A percentile compares a stretch with the other conserved stretches of the same genome.
phyloP scores from a whole-genome alignment of 2,888 invertebrate genomes.

The Caenorhabditis panamensis region DNA sequence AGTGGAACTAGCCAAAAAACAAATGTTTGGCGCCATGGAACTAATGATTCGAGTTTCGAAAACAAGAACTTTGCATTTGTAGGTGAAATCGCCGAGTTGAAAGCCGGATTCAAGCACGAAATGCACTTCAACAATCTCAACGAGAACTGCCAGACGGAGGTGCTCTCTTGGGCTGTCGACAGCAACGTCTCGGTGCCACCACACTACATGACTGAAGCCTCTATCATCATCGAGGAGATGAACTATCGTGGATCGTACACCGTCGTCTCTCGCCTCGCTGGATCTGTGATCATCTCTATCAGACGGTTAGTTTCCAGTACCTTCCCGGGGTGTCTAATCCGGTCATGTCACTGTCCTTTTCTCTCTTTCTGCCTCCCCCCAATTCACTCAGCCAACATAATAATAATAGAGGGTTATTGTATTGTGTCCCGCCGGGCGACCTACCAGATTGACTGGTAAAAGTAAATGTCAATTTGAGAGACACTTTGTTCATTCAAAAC shows the following conservation, averaged over 20 bases:
- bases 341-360: conserved; percentile 41
- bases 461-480: conserved; percentile 50
- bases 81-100: conserved; percentile 82
- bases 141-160: conserved; percentile 81
- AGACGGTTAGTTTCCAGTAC: conserved; percentile 66
- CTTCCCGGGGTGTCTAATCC: conserved; percentile 42
- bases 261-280: conserved; percentile 79
- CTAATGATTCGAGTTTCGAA: not conserved
- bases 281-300: conserved; percentile 76
- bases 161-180: conserved; percentile 83
- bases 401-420: conserved; percentile 45
- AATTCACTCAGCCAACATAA: conserved; percentile 30
- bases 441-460: conserved; percentile 41
- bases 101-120: conserved; percentile 82
- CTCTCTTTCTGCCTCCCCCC: not conserved
- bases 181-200: conserved; percentile 82
- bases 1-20: conserved; percentile 23
- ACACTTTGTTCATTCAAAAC: conserved; percentile 24
- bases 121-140: conserved; percentile 81
- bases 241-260: conserved; percentile 82
- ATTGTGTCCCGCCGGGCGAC: conserved; percentile 20
- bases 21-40: conserved; percentile 50
- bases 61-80: conserved; percentile 32
- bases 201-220: conserved; percentile 82
- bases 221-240: conserved; percentile 83